phyloP scores from a whole-genome alignment of 2,797 vertebrate species.

The Microctenopoma lineatum region DNA sequence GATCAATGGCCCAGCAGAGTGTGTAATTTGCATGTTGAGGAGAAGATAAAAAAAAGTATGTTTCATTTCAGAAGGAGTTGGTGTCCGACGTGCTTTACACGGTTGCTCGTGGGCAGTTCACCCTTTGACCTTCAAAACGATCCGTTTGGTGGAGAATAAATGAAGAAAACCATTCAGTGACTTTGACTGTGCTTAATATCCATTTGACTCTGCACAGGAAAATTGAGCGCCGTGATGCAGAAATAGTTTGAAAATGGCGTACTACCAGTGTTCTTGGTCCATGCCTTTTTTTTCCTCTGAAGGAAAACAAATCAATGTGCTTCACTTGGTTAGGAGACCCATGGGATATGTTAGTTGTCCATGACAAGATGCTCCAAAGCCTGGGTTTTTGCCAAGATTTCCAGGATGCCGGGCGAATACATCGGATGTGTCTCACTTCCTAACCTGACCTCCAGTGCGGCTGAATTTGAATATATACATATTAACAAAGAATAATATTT shows the following conservation, averaged over 20 bases:
- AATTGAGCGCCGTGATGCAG: slow-evolving; percentile 23
- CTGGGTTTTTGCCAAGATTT: slow-evolving; percentile 29
- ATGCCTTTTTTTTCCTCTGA: slow-evolving; percentile 13
- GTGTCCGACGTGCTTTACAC: neutral
- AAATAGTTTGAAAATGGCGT: slow-evolving; percentile 42
- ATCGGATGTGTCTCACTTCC: slow-evolving; percentile 48
- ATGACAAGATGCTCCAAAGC: slow-evolving; percentile 41
- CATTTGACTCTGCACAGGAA: slow-evolving; percentile 9
- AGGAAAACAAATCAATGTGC: slow-evolving; percentile 60
- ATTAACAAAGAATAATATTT: slow-evolving; percentile 58
- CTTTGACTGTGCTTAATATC: slow-evolving; percentile 35
- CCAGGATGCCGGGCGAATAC: slow-evolving; percentile 37
- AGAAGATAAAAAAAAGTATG: slow-evolving; percentile 23
- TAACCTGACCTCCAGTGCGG: slow-evolving; percentile 56
- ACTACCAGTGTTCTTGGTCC: slow-evolving; percentile 16
- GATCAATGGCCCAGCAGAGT: slow-evolving; percentile 72
- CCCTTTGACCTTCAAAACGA: slow-evolving; percentile 37
- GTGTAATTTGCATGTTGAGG: slow-evolving; percentile 57
- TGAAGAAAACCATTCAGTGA: slow-evolving; percentile 2
- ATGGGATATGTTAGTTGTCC: slow-evolving; percentile 45
- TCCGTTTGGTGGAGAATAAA: slow-evolving; percentile 12
- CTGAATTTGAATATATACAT: slow-evolving; percentile 58
- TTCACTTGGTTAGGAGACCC: slow-evolving; percentile 46
- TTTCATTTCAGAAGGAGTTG: slow-evolving; percentile 6
- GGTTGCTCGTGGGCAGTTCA: slow-evolving; percentile 21